Evolutionary conservation across 2,113 vertebrate genomes (phyloP).

Genomic region (Kobus ellipsiprymnus): DNA sequence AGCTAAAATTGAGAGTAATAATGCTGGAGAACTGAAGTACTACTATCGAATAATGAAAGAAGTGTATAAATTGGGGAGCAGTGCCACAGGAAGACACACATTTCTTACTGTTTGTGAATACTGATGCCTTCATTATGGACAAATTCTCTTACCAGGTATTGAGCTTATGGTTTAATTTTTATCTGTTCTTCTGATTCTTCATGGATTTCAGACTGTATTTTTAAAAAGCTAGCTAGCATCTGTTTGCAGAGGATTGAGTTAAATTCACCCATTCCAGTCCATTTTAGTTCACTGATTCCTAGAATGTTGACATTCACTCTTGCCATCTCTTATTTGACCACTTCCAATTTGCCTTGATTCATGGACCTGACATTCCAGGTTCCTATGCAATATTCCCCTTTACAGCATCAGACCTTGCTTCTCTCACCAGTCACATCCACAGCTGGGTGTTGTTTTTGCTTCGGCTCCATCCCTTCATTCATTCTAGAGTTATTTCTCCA

Average conservation of each 20-base stretch:
- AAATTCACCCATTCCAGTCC: too few relatives aligned
- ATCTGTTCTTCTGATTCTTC: conserved; percentile 12
- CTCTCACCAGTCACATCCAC: too few relatives aligned
- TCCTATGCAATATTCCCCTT: too few relatives aligned
- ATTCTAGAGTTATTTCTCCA: too few relatives aligned
- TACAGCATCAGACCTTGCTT: too few relatives aligned
- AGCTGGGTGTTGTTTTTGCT: too few relatives aligned
- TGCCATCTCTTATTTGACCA: too few relatives aligned
- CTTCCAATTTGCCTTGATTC: too few relatives aligned
- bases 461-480: too few relatives aligned
- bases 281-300: too few relatives aligned
- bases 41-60: conserved; percentile 9
- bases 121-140: not conserved
- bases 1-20: conserved; percentile 22
- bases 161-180: not conserved
- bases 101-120: not conserved
- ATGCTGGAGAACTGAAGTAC: not conserved
- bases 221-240: not conserved
- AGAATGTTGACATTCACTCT: too few relatives aligned
- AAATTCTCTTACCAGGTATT: not conserved
- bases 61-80: not conserved
- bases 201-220: not conserved
- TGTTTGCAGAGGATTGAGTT: not conserved
- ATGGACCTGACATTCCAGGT: too few relatives aligned
- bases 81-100: conserved; percentile 10